Evolutionary conservation across 2,797 vertebrate species (phyloP).

Genomic region (Tragelaphus eurycerus): DNA sequence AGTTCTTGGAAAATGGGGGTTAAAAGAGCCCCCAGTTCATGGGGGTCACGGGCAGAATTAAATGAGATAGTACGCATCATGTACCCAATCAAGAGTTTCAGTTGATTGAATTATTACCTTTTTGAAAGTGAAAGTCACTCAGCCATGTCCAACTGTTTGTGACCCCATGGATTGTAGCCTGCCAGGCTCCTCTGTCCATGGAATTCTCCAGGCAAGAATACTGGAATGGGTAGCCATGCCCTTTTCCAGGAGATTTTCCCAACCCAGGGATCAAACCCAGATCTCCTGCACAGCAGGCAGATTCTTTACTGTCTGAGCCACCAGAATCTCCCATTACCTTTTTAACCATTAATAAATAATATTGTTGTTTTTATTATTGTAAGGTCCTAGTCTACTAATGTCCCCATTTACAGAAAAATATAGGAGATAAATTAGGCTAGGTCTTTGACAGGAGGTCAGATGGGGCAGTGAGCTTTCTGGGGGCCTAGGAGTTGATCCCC

Average conservation of each 20-base stretch:
- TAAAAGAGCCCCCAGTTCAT: background rate
- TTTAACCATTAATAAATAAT: background rate
- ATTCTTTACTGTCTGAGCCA: background rate
- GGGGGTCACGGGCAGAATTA: background rate
- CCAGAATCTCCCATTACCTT: background rate
- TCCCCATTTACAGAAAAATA: background rate
- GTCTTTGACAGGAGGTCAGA: background rate
- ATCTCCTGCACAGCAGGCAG: background rate
- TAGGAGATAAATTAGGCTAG: background rate
- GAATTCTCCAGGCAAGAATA: background rate
- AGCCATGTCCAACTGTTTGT: background rate
- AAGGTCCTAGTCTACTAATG: background rate
- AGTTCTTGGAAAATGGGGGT: background rate
- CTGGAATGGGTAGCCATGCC: background rate
- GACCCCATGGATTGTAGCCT: background rate
- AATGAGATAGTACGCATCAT: accelerated
- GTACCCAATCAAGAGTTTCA: background rate
- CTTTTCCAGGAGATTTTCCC: background rate
- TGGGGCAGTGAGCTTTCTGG: background rate
- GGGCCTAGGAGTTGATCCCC: background rate
- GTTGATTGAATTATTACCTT: background rate
- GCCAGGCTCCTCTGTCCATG: background rate
- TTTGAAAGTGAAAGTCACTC: background rate
- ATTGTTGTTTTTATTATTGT: background rate
- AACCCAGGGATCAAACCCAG: background rate